Evolutionary conservation across 2,797 vertebrate species (phyloP), one percentile per base, ranked within the genome.

Genomic region (Salarias fasciatus): DNA sequence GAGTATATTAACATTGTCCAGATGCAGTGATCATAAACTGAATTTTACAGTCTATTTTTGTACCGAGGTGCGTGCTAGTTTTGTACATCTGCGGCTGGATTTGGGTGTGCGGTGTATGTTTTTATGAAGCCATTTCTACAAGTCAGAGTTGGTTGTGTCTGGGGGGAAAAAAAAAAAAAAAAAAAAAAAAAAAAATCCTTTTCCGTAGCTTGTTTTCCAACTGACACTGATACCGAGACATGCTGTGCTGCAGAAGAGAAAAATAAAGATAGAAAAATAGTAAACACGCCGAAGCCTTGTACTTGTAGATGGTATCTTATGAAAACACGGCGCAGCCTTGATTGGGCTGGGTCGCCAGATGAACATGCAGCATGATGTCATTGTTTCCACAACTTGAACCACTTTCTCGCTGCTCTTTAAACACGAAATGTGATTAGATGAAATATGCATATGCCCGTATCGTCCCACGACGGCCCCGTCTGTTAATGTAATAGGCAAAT

Each of bases 351-450:
- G 79, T 81, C 73, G 57, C 72, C 60, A 40, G 45, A 80, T 68
- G 70, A 86, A 56, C 63, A 33, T 72, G 68, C 63, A 62, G 67
- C 29, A 75, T 89, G 86, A 90, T 84, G 86, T 90, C 81, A 89
- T 85, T 82, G 85, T 89, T 91, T 90, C 85, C 85, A 85, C 83
- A 87, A 87, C 80, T 86, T 85, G 75, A 87, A 83, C 58, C 88
- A 68, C 80, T 89, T 80, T 83, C 83, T 84, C 40, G 11, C 79
- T 77, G 63, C 78, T 82, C 75, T 87, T 85, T 82, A 85, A 84
- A 91, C 83, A 81, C 77, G 64, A 84, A 85, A 89, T 86, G 72
- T 83, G 83, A 88, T 86, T 87, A 86, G 72, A 79, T 86, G 78
- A 86, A 87, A 87, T 87, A 87, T 86, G 86, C 80, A 86, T 73